phyloP scores from a whole-genome alignment of 2,797 vertebrate genomes.

The Margarornis squamiger region DNA sequence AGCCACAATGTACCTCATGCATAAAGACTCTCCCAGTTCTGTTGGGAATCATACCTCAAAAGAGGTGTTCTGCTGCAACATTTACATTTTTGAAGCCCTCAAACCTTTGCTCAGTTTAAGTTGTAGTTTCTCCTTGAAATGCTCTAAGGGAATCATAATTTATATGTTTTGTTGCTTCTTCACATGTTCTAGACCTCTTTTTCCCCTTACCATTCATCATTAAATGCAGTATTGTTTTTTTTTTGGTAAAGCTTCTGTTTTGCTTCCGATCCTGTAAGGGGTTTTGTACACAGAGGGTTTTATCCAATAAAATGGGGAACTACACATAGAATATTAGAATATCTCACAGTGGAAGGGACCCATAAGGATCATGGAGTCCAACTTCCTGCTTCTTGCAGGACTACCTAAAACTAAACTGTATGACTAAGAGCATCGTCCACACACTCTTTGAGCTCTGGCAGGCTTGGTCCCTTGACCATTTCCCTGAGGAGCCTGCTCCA shows the following conservation, averaged over 20 bases:
- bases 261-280: not conserved
- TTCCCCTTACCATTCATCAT: not conserved
- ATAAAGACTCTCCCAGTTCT: not conserved
- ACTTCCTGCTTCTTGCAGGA: not conserved
- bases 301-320: not conserved
- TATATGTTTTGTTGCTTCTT: not conserved
- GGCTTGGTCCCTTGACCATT: not conserved
- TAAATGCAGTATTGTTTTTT: not conserved
- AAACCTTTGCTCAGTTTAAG: not conserved
- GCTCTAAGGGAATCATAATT: not conserved
- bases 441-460: not conserved
- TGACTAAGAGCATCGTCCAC: fast-evolving
- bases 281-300: not conserved
- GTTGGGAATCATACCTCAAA: not conserved
- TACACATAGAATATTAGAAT: not conserved
- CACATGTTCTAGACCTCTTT: not conserved
- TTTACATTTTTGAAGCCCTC: slow-evolving; percentile 10
- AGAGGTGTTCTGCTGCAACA: not conserved
- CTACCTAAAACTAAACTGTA: not conserved
- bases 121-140: not conserved
- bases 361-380: not conserved
- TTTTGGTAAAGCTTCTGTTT: not conserved
- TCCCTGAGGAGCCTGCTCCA: not conserved
- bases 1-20: not conserved
- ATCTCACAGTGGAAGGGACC: not conserved